Evolutionary conservation across 2,888 invertebrate species (phyloP).

Genomic region (Standfussiana lucernea): DNA sequence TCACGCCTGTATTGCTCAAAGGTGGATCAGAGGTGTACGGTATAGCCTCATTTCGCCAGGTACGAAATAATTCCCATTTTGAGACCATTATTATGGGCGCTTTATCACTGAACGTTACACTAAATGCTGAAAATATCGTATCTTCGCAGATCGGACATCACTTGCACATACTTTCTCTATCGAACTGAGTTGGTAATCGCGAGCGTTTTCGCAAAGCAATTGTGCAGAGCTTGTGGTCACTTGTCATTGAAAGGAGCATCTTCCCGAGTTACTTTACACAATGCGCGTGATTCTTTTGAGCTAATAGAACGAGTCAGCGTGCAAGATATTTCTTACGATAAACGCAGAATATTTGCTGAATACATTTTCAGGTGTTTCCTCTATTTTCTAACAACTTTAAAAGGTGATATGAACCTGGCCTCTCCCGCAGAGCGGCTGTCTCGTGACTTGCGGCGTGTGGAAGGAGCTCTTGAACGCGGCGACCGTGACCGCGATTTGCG

Average conservation of each 20-base stretch:
- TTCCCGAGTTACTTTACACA: not conserved
- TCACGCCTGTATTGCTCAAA: not conserved
- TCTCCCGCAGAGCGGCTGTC: conserved; percentile 87
- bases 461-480: conserved; percentile 72
- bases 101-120: not conserved
- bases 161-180: not conserved
- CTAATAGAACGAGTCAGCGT: not conserved
- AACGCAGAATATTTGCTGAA: conserved; percentile 18
- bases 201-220: conserved; percentile 27
- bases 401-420: conserved; percentile 75
- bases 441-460: conserved; percentile 82
- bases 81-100: not conserved
- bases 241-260: not conserved
- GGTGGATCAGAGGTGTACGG: not conserved
- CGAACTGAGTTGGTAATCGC: not conserved
- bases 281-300: not conserved
- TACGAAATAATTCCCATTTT: not conserved
- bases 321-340: conserved; percentile 10
- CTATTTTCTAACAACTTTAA: conserved; percentile 30
- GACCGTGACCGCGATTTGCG: conserved; percentile 79
- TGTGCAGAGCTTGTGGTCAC: conserved; percentile 2
- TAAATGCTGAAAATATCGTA: conserved; percentile 1
- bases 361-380: conserved; percentile 8
- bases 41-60: not conserved
- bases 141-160: not conserved